Conservation (phyloP, 2,888 invertebrate genomes). For the Ceriagrion tenellum region DNA sequence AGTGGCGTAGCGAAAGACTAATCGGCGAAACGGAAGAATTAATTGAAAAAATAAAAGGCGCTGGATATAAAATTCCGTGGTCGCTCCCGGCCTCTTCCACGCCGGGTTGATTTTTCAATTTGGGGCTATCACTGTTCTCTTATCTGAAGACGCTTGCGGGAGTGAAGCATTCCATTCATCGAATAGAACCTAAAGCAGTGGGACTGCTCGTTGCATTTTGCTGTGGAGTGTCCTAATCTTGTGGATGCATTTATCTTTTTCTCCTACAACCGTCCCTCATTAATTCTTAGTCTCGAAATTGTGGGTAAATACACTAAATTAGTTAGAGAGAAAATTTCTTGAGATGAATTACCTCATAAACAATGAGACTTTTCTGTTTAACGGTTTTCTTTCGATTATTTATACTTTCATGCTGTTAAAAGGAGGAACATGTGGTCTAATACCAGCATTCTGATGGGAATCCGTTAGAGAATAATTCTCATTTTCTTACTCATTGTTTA, state of each 20-base stretch:
- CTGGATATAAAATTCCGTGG: neutral
- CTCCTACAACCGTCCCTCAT: neutral
- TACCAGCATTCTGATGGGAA: too few relatives aligned
- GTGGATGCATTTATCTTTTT: neutral
- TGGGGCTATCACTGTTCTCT: neutral
- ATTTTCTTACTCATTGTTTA: too few relatives aligned
- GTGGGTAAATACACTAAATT: neutral
- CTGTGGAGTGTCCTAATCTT: neutral
- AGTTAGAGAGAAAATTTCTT: too few relatives aligned
- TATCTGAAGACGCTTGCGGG: neutral
- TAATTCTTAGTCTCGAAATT: neutral
- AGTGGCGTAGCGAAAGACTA: too few relatives aligned
- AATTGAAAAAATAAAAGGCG: too few relatives aligned
- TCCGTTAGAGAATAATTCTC: too few relatives aligned
- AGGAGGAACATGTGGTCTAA: too few relatives aligned
- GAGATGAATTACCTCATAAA: too few relatives aligned
- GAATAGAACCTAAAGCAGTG: neutral
- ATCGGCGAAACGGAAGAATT: too few relatives aligned
- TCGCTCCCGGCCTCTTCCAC: neutral
- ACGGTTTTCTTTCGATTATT: too few relatives aligned
- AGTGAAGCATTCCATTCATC: neutral
- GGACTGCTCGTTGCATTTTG: neutral
- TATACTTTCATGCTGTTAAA: too few relatives aligned
- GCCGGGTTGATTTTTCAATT: neutral
- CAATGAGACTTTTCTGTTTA: too few relatives aligned